These are phyloP conservation scores for Cyclura pinguis DNA, from an alignment of 2,797 vertebrate species.

Conservation along the genomic window DNA sequence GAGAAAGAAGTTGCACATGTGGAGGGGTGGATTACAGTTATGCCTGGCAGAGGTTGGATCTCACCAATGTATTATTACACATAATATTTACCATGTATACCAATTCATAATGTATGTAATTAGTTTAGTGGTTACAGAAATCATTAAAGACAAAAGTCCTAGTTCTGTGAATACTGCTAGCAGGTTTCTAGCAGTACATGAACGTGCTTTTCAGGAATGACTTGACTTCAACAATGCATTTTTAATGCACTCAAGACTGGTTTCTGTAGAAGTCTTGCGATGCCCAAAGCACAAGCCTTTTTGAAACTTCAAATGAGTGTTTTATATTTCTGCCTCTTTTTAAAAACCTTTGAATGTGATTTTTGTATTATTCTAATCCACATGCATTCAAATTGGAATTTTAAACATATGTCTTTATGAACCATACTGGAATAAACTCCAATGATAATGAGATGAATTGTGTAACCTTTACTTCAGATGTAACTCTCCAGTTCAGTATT, in stretches of 20 bases:
- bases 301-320: slow-evolving; percentile 23
- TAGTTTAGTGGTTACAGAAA: not conserved
- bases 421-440: slow-evolving; percentile 71
- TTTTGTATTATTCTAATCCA: slow-evolving; percentile 55
- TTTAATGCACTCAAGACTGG: not conserved
- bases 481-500: not conserved
- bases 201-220: not conserved
- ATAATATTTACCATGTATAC: slow-evolving; percentile 3
- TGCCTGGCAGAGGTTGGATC: too few species aligned
- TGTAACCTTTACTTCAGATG: slow-evolving; percentile 1
- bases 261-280: not conserved
- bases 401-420: slow-evolving; percentile 62
- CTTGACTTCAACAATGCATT: not conserved
- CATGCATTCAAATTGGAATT: slow-evolving; percentile 59
- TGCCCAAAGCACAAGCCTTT: not conserved
- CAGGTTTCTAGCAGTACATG: not conserved
- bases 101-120: not conserved
- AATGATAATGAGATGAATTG: slow-evolving; percentile 32
- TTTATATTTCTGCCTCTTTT: slow-evolving; percentile 50
- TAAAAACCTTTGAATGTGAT: slow-evolving; percentile 65
- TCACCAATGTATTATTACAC: slow-evolving; percentile 13
- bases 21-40: too few species aligned
- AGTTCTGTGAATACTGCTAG: not conserved
- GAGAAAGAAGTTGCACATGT: too few species aligned
- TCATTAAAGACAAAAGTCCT: not conserved